Conservation (phyloP, 1,140 invertebrate species). For the Drosophila lini region DNA sequence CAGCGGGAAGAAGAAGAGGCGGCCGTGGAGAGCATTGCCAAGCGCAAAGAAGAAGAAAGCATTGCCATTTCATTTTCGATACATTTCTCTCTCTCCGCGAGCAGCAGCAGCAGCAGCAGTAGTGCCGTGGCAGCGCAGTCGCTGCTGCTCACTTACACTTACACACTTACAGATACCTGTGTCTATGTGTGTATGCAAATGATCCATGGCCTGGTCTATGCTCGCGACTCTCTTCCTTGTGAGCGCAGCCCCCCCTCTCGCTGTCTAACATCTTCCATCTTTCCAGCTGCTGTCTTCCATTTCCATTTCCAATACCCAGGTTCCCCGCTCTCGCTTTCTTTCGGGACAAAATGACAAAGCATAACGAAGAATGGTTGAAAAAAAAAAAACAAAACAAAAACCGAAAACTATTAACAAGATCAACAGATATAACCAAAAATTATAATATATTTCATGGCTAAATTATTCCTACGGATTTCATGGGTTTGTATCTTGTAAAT, state of each 20-base stretch:
- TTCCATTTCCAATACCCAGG: slow-evolving; percentile 28
- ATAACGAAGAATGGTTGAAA: slow-evolving; percentile 13
- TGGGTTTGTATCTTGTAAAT: background rate
- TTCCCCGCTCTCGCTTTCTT: slow-evolving; percentile 75
- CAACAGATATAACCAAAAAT: slow-evolving; percentile 4
- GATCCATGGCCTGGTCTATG: slow-evolving; percentile 26
- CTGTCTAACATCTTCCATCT: slow-evolving; percentile 35
- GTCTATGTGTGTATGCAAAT: slow-evolving; percentile 1
- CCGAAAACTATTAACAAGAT: slow-evolving; percentile 14
- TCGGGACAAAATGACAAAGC: slow-evolving; percentile 33
- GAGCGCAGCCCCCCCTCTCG: slow-evolving; percentile 15
- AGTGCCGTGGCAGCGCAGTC: background rate
- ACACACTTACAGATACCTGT: background rate
- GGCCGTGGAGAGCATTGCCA: slow-evolving; percentile 2
- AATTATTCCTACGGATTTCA: background rate
- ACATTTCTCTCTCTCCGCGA: slow-evolving; percentile 68
- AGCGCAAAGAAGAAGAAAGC: slow-evolving; percentile 62
- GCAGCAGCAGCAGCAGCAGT: background rate
- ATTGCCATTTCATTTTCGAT: slow-evolving; percentile 83
- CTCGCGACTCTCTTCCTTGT: slow-evolving; percentile 47
- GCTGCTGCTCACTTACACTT: slow-evolving; percentile 31
- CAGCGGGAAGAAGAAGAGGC: background rate
- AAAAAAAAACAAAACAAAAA: slow-evolving; percentile 5
- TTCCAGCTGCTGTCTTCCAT: slow-evolving; percentile 1
- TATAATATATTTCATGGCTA: background rate